These are phyloP conservation scores for Nycticebus coucang DNA, from an alignment of 2,113 vertebrate genomes.

Conservation along the genomic window DNA sequence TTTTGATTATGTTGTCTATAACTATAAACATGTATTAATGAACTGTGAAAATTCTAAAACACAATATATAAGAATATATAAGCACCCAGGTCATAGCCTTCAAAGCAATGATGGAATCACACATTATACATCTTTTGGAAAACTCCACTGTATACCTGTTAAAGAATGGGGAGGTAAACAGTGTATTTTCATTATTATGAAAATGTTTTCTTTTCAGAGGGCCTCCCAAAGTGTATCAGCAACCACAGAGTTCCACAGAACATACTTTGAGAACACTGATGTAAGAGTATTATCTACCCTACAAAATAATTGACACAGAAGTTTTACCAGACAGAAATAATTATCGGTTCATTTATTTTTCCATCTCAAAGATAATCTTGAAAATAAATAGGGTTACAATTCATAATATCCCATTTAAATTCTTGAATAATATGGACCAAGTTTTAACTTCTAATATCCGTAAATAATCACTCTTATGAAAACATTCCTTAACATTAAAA, in stretches of 20 bases:
- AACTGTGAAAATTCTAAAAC: background rate
- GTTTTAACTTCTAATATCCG: background rate
- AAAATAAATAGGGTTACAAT: background rate
- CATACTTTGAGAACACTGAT: background rate
- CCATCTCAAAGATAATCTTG: background rate
- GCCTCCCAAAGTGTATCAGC: background rate
- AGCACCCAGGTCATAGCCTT: background rate
- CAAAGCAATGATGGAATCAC: background rate
- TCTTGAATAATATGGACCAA: constrained; percentile 7
- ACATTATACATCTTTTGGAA: background rate
- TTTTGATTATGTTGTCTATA: background rate
- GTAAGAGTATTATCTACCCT: background rate
- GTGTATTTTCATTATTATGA: background rate
- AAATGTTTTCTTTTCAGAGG: background rate
- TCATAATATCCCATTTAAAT: constrained; percentile 15
- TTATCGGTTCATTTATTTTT: constrained; percentile 17
- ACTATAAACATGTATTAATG: background rate
- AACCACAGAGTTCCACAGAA: background rate
- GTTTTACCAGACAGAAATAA: constrained; percentile 3
- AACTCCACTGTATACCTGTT: background rate
- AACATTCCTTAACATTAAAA: constrained; percentile 40
- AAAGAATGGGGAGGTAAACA: background rate
- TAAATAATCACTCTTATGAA: background rate
- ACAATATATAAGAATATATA: background rate
- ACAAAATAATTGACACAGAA: background rate